Evolutionary conservation across 2,888 invertebrate species (phyloP), one percentile per base, ranked within the genome.

Genomic region (Malachius bipustulatus): DNA sequence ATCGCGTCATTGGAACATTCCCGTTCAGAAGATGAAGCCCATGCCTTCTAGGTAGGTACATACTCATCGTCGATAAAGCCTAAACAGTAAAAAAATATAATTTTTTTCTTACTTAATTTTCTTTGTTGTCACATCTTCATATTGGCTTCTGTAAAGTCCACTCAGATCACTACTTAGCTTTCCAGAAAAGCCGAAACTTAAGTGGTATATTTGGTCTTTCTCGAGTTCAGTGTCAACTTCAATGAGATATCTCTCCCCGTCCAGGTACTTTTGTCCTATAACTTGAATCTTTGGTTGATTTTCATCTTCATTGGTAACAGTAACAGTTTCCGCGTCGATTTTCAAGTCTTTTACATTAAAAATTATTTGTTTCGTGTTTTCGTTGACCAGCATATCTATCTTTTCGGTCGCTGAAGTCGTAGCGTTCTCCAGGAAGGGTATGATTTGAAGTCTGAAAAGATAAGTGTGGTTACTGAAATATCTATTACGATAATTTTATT

Each of bases 81-180:
- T n/a, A n/a, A n/a, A n/a, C n/a, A n/a, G n/a, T n/a, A n/a, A n/a
- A n/a, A n/a, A n/a, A n/a, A n/a, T n/a, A n/a, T n/a, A n/a, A n/a
- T n/a, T n/a, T n/a, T n/a, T n/a, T 33, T 9, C 34, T 30, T 33
- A 33, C 34, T 4, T 19, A 24, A 24, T 36, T 4, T 26, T 12
- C 29, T 14, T 16, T n/a, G 16, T 12, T 3, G 30, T 24, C 4
- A 9, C 32, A 44, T 61, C 55, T 13, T 54, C 45, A 47, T 74
- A 75, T 4, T 63, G 59, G 43, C 70, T 71, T 37, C 61, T 57
- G 49, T 74, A 74, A 52, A 75, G 70, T 34, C 75, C 75, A 47
- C 69, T 69, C 30, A 75, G 55, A 2, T 69, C 66, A 38, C 66
- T 65, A 14, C 68, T 67, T 15, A 77, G 53, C 39, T 62, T 56